Evolutionary conservation across 2,113 vertebrate genomes (phyloP).

Genomic region (Anser brachyrhynchus): DNA sequence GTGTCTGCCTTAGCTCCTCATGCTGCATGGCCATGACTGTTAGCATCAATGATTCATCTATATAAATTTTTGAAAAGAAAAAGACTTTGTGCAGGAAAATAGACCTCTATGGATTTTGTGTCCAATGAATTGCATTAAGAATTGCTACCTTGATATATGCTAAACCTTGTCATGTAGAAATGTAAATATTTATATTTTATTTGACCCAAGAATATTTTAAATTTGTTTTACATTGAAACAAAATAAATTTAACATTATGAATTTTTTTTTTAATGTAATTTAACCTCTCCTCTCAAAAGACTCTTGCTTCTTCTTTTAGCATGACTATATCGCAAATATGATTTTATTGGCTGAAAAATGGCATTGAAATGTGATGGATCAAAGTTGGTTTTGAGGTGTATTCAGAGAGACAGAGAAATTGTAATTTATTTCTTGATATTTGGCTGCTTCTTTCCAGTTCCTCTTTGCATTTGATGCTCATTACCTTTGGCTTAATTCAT

Average conservation of each 20-base stretch:
- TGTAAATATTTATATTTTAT: not conserved
- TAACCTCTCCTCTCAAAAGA: not conserved
- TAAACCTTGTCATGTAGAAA: not conserved
- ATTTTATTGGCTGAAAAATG: not conserved
- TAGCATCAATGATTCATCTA: not conserved
- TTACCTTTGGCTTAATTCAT: not conserved
- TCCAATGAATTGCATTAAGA: not conserved
- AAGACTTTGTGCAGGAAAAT: not conserved
- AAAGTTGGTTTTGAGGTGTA: fast-evolving
- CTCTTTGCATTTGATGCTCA: not conserved
- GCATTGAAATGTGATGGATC: not conserved
- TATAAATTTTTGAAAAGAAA: not conserved
- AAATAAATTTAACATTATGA: not conserved
- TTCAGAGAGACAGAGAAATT: not conserved
- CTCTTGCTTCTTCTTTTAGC: not conserved
- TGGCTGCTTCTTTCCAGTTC: not conserved
- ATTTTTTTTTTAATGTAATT: not conserved
- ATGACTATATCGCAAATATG: fast-evolving
- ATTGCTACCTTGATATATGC: not conserved
- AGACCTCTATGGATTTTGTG: not conserved
- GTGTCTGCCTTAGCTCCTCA: not conserved
- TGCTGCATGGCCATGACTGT: not conserved
- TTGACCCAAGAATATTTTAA: not conserved
- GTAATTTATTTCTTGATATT: not conserved
- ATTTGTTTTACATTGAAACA: not conserved